These are phyloP conservation scores for Tinea pellionella DNA, from an alignment of 2,888 invertebrate genomes.

Conservation along the genomic window DNA sequence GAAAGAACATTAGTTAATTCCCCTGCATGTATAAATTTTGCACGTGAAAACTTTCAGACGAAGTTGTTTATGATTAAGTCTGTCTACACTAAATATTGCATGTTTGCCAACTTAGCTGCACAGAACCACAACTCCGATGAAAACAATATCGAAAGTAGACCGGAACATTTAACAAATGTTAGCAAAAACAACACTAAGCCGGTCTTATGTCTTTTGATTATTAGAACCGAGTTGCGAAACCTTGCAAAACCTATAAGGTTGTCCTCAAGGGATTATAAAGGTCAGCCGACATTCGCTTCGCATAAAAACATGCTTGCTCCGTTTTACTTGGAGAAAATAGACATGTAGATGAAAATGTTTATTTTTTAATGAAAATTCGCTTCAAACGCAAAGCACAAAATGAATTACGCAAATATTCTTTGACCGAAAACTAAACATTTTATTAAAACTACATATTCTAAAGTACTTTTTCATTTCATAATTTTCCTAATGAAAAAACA, in stretches of 20 bases:
- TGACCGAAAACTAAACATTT: too few species aligned
- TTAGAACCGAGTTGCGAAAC: not conserved
- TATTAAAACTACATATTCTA: too few species aligned
- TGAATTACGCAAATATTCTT: not conserved
- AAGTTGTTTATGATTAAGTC: constrained; percentile 13
- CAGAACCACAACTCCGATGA: not conserved
- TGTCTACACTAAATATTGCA: constrained; percentile 5
- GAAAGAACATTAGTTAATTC: not conserved
- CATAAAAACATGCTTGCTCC: not conserved
- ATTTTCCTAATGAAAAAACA: too few species aligned
- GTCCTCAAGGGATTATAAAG: constrained; percentile 1
- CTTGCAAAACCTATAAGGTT: not conserved
- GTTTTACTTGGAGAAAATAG: not conserved
- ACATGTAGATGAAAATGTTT: not conserved
- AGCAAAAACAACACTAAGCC: not conserved
- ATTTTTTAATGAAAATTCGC: too few species aligned
- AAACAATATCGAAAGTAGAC: not conserved
- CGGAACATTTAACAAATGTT: not conserved
- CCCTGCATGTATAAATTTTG: constrained; percentile 7
- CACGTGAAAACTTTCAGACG: constrained; percentile 10
- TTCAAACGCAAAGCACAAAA: not conserved
- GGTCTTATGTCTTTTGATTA: not conserved
- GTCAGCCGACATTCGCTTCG: not conserved
- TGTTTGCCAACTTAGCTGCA: constrained; percentile 4
- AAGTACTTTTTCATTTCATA: too few species aligned